phyloP scores from a whole-genome alignment of 37 sponge, comb jelly and placozoan genomes.

The Oscarella lobularis region DNA sequence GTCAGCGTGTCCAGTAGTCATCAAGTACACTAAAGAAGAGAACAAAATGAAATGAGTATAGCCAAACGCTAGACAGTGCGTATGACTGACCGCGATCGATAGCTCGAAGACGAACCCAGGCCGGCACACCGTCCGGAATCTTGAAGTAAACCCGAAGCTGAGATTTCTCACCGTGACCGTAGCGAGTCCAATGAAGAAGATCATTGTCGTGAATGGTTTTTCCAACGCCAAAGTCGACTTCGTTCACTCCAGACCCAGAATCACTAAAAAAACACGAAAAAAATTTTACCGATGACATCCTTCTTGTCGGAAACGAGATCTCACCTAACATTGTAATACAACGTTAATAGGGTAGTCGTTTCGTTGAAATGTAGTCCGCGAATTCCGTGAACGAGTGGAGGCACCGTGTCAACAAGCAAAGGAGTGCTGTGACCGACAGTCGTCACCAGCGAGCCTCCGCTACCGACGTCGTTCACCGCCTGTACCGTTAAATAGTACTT shows the following conservation, averaged over 20 bases:
- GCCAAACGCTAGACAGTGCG: background rate
- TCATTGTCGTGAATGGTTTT: constrained; percentile 23
- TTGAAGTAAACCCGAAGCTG: constrained; percentile 6
- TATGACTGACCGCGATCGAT: constrained; percentile 50
- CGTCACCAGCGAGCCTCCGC: constrained; percentile 69
- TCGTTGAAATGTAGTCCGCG: constrained; percentile 20
- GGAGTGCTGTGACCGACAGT: constrained; percentile 68
- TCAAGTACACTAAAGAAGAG: constrained; percentile 32
- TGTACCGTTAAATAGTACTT: constrained; percentile 57
- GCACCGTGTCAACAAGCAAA: constrained; percentile 54
- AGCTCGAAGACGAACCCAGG: constrained; percentile 54
- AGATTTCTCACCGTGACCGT: constrained; percentile 3
- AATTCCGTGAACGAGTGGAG: constrained; percentile 23
- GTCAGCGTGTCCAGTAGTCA: constrained; percentile 10
- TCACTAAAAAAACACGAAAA: constrained; percentile 52
- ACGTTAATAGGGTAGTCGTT: constrained; percentile 14
- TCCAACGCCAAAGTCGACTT: constrained; percentile 44
- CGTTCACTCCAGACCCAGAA: constrained; percentile 26
- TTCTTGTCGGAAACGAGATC: background rate
- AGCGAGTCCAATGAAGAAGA: constrained; percentile 37
- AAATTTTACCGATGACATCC: too few species aligned
- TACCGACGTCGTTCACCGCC: constrained; percentile 45
- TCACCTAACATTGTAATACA: constrained; percentile 39
- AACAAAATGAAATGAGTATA: background rate
- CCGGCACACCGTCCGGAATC: constrained; percentile 48